Evolutionary conservation across 1,140 invertebrate species (phyloP), one percentile per base, ranked within the genome.

Genomic region (Lepidurus couesii): DNA sequence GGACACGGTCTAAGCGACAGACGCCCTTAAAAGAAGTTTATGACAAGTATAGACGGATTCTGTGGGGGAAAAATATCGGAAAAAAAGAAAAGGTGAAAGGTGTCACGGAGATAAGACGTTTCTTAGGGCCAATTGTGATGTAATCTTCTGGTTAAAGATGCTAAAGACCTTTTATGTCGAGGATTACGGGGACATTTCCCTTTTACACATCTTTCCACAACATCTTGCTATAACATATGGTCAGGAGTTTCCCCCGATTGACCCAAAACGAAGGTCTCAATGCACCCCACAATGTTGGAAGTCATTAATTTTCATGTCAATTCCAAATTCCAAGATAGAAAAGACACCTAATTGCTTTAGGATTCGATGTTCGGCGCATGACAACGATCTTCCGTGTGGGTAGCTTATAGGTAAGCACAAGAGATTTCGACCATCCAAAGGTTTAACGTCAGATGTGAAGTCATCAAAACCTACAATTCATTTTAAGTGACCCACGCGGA

Each of bases 71-170:
- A 47, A 47, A 47, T 21, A 65, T n/a, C 16, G 53, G 53, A 21
- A 21, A 65, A 65, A 65, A 21, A 21, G 34, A 34, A 34, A 65
- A 65, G 21, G 16, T 65, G 53, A 65, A 65, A 65, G 53, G 53
- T 65, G 53, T 65, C 53, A 13, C 21, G 53, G 21, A 65, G 53
- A 65, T 65, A 65, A 65, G 53, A 21, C 53, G 53, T 65, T 65
- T 65, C 21, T 65, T 21, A 7, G 53, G 21, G 53, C 21, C 53
- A 65, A 21, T 16, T 65, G 53, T 65, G 53, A 21, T 65, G 21
- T 21, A 65, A 65, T 65, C 53, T 9, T 16, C 53, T 65, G 16
- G 53, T 65, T 7, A 65, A 65, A 65, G 53, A 65, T 7, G 53
- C 53, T 65, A n/a, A 65, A 65, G 53, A 13, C 53, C 53, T 16